phyloP scores from a whole-genome alignment of 2,797 vertebrate genomes.

The Urophycis tenuis region DNA sequence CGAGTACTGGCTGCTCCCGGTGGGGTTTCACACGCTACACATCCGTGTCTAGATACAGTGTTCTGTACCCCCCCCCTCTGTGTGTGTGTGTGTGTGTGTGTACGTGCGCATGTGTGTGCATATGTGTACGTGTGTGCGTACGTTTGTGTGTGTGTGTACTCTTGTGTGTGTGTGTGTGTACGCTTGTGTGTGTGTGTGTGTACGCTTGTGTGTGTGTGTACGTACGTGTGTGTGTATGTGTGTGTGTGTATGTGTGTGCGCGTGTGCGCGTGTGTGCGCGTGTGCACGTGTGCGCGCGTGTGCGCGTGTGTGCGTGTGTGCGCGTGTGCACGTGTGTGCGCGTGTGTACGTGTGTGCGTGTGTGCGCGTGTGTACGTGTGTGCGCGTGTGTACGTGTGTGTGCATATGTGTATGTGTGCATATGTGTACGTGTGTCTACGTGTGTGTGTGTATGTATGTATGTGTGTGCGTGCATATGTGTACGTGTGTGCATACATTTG shows the following conservation, averaged over 20 bases:
- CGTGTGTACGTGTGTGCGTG: not conserved
- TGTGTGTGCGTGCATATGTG: too few relatives aligned
- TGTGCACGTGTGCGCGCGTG: not conserved
- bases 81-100: too few relatives aligned
- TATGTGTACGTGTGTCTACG: not conserved
- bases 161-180: too few relatives aligned
- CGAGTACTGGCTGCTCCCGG: not conserved
- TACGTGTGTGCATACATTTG: too few relatives aligned
- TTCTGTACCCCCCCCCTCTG: too few relatives aligned
- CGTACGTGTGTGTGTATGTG: not conserved
- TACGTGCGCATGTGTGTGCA: too few relatives aligned
- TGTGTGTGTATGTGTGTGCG: not conserved
- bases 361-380: not conserved
- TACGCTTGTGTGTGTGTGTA: not conserved
- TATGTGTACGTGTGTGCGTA: too few relatives aligned
- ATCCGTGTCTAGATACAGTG: too few relatives aligned
- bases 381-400: not conserved
- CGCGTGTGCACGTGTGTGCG: too few relatives aligned
- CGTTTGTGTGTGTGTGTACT: too few relatives aligned
- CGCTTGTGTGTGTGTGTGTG: too few relatives aligned
- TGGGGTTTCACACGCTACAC: not conserved
- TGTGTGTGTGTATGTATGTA: too few relatives aligned
- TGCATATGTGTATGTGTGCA: not conserved
- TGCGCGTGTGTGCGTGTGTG: not conserved
- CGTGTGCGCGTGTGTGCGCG: constrained; percentile 9